phyloP scores from a whole-genome alignment of 2,888 invertebrate genomes.

The Augochlorella aurata region DNA sequence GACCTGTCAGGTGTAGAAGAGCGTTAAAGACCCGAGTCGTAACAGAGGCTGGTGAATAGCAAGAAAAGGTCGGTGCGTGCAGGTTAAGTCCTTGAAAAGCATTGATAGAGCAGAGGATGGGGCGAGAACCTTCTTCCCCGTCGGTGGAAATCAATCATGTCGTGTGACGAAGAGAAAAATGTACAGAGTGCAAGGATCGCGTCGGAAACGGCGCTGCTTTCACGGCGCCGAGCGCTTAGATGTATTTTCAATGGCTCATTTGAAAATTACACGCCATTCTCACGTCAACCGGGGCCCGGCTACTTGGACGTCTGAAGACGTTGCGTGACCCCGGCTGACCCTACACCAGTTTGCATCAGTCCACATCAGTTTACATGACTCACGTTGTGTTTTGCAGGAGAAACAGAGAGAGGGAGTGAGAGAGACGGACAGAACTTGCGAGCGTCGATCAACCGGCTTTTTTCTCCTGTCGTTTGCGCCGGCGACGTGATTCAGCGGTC shows the following conservation, averaged over 20 bases:
- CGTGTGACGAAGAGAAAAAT: not conserved
- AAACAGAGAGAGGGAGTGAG: no score
- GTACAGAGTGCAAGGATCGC: constrained; percentile 35
- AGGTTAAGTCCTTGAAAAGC: constrained; percentile 9
- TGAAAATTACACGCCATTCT: constrained; percentile 70
- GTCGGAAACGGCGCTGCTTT: constrained; percentile 26
- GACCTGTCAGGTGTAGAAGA: not conserved
- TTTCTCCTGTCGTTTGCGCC: constrained; percentile 1
- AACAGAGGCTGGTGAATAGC: not conserved
- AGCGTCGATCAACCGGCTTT: constrained; percentile 44
- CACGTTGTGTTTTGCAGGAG: constrained; percentile 30
- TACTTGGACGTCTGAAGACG: constrained; percentile 60
- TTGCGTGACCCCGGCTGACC: constrained; percentile 63
- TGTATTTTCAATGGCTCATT: constrained; percentile 61
- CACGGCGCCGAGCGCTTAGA: constrained; percentile 27
- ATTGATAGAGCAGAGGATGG: not conserved
- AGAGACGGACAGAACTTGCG: not conserved
- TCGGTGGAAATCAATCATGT: constrained; percentile 36
- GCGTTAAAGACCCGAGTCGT: not conserved
- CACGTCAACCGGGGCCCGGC: constrained; percentile 57
- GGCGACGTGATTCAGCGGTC: constrained; percentile 58
- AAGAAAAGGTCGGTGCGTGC: constrained; percentile 10
- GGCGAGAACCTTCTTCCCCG: not conserved
- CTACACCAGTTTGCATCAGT: constrained; percentile 63
- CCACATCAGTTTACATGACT: constrained; percentile 62